Conservation (phyloP, 2,888 invertebrate genomes). For the Mactromeris polynyma region DNA sequence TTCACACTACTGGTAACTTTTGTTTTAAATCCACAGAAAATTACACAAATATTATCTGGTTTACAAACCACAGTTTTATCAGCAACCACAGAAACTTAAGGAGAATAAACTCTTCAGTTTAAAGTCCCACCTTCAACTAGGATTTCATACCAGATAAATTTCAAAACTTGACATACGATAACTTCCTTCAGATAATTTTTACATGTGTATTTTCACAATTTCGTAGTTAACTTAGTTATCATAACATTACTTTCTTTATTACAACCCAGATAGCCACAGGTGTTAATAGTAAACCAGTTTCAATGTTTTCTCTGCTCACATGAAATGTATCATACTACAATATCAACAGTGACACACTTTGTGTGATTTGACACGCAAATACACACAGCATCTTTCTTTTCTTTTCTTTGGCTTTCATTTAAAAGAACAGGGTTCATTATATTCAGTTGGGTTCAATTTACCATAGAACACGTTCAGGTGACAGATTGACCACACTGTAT, state of each 20-base stretch:
- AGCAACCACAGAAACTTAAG: neutral
- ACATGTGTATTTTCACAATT: neutral
- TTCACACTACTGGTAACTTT: neutral
- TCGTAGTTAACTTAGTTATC: neutral
- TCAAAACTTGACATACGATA: neutral
- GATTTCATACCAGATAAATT: neutral
- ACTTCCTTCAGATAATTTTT: neutral
- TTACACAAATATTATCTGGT: neutral
- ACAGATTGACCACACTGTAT: constrained; percentile 33
- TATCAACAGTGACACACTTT: constrained; percentile 24
- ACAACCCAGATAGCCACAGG: constrained; percentile 2
- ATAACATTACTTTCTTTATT: neutral
- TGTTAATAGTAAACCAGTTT: neutral
- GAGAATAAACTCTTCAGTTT: neutral
- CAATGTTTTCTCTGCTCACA: constrained; percentile 17
- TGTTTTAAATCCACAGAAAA: neutral
- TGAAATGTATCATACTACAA: constrained; percentile 41
- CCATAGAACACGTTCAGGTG: constrained; percentile 19
- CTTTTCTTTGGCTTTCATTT: constrained; percentile 25
- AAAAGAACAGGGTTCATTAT: neutral
- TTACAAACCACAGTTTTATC: neutral
- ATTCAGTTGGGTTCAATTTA: constrained; percentile 30
- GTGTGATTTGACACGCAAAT: neutral
- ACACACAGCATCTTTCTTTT: constrained; percentile 27
- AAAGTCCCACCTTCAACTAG: neutral